Percentiles rank a stretch among this genome's conserved stretches.
These are phyloP conservation scores for Eucera pruinosa DNA, from an alignment of 2,888 invertebrate species.

Conservation along the genomic window DNA sequence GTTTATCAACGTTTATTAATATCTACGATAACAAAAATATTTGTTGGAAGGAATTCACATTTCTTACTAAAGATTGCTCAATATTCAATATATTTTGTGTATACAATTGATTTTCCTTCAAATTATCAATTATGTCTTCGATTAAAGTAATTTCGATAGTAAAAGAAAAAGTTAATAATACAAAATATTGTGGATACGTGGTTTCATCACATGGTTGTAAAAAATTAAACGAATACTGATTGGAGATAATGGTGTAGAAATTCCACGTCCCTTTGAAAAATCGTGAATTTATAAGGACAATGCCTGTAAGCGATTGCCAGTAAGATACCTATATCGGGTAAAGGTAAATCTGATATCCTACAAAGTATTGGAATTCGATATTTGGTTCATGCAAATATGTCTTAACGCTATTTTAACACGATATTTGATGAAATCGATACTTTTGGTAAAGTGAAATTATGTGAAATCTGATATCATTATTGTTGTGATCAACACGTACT, in stretches of 20 bases:
- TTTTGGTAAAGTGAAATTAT: neutral
- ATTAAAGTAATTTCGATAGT: neutral
- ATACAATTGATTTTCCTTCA: conserved; percentile 5
- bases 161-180: conserved; percentile 2
- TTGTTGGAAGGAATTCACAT: too few relatives aligned
- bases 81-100: neutral
- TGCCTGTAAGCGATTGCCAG: conserved; percentile 12
- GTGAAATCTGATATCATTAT: neutral
- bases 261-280: conserved; percentile 25
- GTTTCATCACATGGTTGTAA: neutral
- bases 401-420: neutral
- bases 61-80: neutral
- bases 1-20: too few relatives aligned
- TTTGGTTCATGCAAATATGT: conserved; percentile 7
- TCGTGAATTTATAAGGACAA: conserved; percentile 20
- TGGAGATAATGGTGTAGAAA: conserved; percentile 29
- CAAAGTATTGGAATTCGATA: conserved; percentile 7
- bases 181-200: neutral
- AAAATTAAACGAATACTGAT: conserved; percentile 6
- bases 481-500: neutral
- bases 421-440: conserved; percentile 15
- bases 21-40: too few relatives aligned
- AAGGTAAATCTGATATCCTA: conserved; percentile 11
- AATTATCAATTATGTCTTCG: neutral
- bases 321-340: conserved; percentile 29